Base-by-base conservation (phyloP, 2,797 vertebrate species). In the Micrastur ruficollis region DNA sequence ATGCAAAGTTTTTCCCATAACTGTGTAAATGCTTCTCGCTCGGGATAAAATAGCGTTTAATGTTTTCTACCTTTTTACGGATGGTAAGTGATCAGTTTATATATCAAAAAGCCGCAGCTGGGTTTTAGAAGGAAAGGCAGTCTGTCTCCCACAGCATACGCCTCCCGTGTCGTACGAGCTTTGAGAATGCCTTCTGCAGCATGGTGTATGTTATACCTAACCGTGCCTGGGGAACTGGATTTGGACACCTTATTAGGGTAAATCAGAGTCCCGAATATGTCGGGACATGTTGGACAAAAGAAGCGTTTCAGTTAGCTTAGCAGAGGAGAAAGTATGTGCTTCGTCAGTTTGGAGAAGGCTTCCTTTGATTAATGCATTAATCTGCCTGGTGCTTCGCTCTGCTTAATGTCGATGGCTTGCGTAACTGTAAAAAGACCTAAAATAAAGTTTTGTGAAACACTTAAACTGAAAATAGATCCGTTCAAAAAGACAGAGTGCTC, bases 61-160 rank as follows among this genome's bases (percentile, higher is more conserved):
- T 2, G 1, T 49, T 70, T 65, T 61, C 9, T 78, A 8, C 20
- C 26, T 32, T 42, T 53, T 72, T 12, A 7, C 36, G 62, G 27
- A 2, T 1, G 5, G 27, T 40, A 22, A 56, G 20, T 3, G 17
- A 34, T 55, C 9, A 5, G 20, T 63, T 74, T 59, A n/a, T 18
- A 2, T 26, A 2, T 14, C 4, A 11, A 31, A 46, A 83, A 65
- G 68, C 58, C 1, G 2, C 10, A 2, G 22, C 2, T 74, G 50
- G 68, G 16, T 25, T 59, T 71, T 23, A 36, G 75, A 23, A 46
- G 56, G 38, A 62, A 32, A 31, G 58, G 32, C 23, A 42, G 7
- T 7, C 4, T 40, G 27, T 72, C 22, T 83, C 22, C 70, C 25
- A 9, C 38, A 47, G 1, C 0, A 0, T 16, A 7, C 1, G 29